Evolutionary conservation across 2,888 invertebrate species (phyloP), one percentile per base, ranked within the genome.

Genomic region (Parelbella ahira): DNA sequence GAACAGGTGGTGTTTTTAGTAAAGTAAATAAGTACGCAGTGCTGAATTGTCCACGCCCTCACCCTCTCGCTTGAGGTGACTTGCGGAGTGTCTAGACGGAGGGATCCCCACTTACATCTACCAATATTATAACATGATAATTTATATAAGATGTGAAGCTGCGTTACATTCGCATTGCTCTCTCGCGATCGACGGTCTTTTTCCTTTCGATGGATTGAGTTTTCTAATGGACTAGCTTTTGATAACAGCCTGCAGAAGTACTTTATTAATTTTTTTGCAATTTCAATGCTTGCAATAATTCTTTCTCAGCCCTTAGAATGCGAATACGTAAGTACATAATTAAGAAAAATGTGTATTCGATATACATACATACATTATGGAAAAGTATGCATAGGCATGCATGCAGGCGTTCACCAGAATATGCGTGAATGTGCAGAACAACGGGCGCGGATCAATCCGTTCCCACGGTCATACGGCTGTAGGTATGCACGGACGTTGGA

Each of bases 11-110:
- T 71, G 68, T 74, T 60, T 71, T 78, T 68, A 72, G 69, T 63
- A 72, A 69, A 80, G 76, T 69, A 84, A 84, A 84, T 81, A 82
- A 81, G 79, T 78, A 72, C 73, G 80, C 75, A 80, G 78, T 75
- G 66, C 65, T 63, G 70, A 70, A 68, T 68, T 68, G 62, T 63
- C 65, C 54, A 66, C 80, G 72, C 84, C 84, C 86, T 84, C 83
- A 67, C 82, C 81, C 84, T 80, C 55, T 48, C 55, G 44, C 53
- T 44, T 51, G 67, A 71, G 70, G 73, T 74, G 79, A 79, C 79
- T 80, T 72, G 82, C 78, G 72, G 67, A 76, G 75, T 68, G 86
- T 87, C 86, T 87, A 87, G 86, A 86, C 84, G 78, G 71, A 78
- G 81, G 81, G 74, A 76, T 67, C 74, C 74, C 61, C 59, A 57